Evolutionary conservation across 1,140 invertebrate species (phyloP), one percentile per base, ranked within the genome.

Genomic region (Bombus huntii): DNA sequence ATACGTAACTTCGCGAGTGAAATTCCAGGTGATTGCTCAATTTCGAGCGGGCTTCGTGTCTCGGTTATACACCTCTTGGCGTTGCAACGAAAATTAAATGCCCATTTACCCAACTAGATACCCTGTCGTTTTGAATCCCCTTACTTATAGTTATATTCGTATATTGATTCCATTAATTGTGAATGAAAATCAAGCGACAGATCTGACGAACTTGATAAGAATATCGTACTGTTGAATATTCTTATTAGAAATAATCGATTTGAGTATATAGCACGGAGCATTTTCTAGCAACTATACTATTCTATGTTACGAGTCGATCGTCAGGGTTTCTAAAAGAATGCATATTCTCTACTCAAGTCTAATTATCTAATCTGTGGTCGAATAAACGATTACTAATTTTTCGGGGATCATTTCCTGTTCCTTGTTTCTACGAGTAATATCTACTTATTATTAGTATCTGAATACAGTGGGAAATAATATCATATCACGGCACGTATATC

Each of bases 21-120:
- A 90, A 89, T 90, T 89, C 70, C 73, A 73, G 9, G 74, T 34
- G 72, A 81, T 90, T 90, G 85, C 89, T 87, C 89, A 90, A 90
- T 90, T 90, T 90, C 85, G 81, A 34, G 66, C 42, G 44, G 42
- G 68, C 72, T 77, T 83, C 81, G 77, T 75, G 83, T 81, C 47
- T 37, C 31, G 57, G 42, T 66, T 83, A 31, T 76, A 65, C 72
- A 66, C 34, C n/a, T 66, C 34, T 53, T 42, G 31, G 25, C 81
- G 31, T n/a, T 42, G 34, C 13, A 44, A 80, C 28, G 42, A 22
- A 37, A 74, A 74, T 57, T 37, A 72, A 28, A n/a, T 37, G 25
- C n/a, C 8, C 22, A 22, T 53, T 71, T 62, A 70, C 34, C 28
- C 10, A 13, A 9, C 37, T 73, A 44, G 76, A 47, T 66, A 37